A percentile compares a stretch with the other conserved stretches of the same genome.
phyloP scores from a whole-genome alignment of 1,140 invertebrate species.

The Lineus longissimus region DNA sequence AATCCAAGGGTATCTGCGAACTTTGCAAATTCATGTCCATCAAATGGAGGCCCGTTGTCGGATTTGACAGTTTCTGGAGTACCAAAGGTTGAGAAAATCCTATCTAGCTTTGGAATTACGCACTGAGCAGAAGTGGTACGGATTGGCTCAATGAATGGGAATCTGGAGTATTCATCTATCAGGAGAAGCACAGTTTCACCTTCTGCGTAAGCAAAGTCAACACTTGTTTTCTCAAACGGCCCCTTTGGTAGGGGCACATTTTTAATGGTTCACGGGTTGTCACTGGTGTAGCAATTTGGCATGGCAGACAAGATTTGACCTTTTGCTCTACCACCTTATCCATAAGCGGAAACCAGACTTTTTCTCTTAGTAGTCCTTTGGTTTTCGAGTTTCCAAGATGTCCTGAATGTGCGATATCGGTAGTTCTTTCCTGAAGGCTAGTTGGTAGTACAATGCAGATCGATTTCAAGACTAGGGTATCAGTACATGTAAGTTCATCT shows the following conservation, averaged over 20 bases:
- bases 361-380: slow-evolving; percentile 34
- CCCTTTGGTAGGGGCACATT: slow-evolving; percentile 19
- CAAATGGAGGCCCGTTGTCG: too few relatives aligned
- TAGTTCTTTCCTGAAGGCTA: slow-evolving; percentile 17
- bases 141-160: slow-evolving; percentile 27
- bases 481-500: not conserved
- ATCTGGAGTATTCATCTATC: slow-evolving; percentile 32
- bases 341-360: slow-evolving; percentile 41
- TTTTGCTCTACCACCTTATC: slow-evolving; percentile 31
- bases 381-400: slow-evolving; percentile 33
- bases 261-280: slow-evolving; percentile 26
- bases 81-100: slow-evolving; percentile 14
- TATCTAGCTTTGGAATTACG: slow-evolving; percentile 13
- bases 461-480: not conserved
- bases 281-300: slow-evolving; percentile 19
- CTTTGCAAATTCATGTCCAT: slow-evolving; percentile 17
- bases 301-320: slow-evolving; percentile 31
- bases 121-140: slow-evolving; percentile 18
- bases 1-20: slow-evolving; percentile 20
- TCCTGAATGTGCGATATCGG: slow-evolving; percentile 27
- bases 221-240: slow-evolving; percentile 24
- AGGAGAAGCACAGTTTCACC: slow-evolving; percentile 29
- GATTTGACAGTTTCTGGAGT: slow-evolving; percentile 22
- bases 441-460: slow-evolving; percentile 26
- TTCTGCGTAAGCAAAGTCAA: slow-evolving; percentile 24